Evolutionary conservation across 1,140 invertebrate genomes (phyloP).

Genomic region (Cryptotermes secundus): DNA sequence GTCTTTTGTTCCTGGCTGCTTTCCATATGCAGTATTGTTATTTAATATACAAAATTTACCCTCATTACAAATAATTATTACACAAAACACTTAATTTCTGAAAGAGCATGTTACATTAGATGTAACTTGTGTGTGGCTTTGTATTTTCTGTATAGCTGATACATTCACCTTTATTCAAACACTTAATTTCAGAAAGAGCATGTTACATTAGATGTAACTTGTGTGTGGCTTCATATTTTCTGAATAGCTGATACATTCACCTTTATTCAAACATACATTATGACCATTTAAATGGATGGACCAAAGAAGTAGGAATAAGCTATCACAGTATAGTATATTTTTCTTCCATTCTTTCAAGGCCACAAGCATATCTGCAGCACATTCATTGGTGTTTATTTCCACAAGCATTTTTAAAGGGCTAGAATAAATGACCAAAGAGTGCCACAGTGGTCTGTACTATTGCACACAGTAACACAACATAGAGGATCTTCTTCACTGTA

Average conservation of each 20-base stretch:
- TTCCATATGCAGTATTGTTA: background rate
- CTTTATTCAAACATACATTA: background rate
- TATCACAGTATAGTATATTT: conserved; percentile 9
- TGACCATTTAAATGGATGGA: too few relatives aligned
- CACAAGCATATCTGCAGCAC: background rate
- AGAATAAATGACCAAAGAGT: background rate
- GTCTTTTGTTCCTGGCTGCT: background rate
- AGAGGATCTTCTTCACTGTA: too few relatives aligned
- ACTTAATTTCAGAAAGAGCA: background rate
- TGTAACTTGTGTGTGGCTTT: background rate
- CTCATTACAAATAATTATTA: background rate
- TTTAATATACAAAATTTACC: background rate
- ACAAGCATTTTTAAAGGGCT: background rate
- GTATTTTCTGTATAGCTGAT: background rate
- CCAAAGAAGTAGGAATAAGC: conserved; percentile 3
- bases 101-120: background rate
- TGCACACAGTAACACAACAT: too few relatives aligned
- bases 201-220: background rate
- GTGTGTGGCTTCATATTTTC: background rate
- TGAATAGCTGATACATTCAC: background rate
- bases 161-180: background rate
- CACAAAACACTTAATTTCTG: background rate
- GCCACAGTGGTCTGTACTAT: too few relatives aligned
- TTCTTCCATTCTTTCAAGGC: background rate
- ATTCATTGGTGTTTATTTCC: background rate